A percentile compares a stretch with the other conserved stretches of the same genome.
phyloP scores from a whole-genome alignment of 2,888 invertebrate species.

The Idaea dimidiata region DNA sequence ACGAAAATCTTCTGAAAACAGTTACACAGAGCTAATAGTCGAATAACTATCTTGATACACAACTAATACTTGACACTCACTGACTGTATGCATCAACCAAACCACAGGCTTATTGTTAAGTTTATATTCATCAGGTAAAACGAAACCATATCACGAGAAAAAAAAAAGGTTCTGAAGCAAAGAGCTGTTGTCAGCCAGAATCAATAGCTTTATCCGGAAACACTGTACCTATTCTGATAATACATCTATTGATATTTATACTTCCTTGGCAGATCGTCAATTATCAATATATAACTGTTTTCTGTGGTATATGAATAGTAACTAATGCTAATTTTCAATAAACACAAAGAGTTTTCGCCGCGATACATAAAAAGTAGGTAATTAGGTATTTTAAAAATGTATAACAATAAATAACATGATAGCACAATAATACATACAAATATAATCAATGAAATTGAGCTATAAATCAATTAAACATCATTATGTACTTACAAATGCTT shows the following conservation, averaged over 20 bases:
- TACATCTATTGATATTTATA: too few species aligned
- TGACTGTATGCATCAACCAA: not conserved
- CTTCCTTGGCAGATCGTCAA: not conserved
- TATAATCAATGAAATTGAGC: slow-evolving; percentile 77
- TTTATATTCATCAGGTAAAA: too few species aligned
- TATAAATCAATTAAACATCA: slow-evolving; percentile 55
- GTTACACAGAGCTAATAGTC: not conserved
- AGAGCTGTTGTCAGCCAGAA: not conserved
- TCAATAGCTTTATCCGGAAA: not conserved
- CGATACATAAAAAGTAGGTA: not conserved
- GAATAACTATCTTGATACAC: not conserved
- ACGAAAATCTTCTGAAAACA: not conserved
- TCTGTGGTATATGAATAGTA: not conserved
- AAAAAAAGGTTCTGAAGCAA: not conserved
- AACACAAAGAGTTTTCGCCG: not conserved
- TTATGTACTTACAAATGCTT: slow-evolving; percentile 6
- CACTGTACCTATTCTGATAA: too few species aligned
- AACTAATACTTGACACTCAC: not conserved
- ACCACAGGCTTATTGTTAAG: too few species aligned
- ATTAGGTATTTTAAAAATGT: slow-evolving; percentile 24
- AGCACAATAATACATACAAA: slow-evolving; percentile 61
- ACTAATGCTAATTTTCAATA: not conserved
- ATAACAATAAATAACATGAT: slow-evolving; percentile 67
- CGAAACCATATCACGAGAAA: not conserved
- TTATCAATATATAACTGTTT: not conserved